These are phyloP conservation scores for Hipposideros armiger DNA, from an alignment of 2,113 vertebrate species.

Conservation along the genomic window DNA sequence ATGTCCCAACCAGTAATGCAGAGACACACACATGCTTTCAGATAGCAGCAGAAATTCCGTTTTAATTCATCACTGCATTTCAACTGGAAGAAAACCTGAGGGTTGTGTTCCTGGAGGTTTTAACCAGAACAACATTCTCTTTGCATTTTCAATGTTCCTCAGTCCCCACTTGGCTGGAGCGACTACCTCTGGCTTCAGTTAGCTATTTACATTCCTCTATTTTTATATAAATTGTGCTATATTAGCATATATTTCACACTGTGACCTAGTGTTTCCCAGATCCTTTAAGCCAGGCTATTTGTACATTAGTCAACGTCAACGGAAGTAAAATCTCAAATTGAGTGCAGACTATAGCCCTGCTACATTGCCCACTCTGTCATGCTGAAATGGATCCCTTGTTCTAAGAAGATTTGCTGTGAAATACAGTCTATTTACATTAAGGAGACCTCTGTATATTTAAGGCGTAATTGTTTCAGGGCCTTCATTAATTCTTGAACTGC, in stretches of 20 bases:
- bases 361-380: constrained; percentile 76
- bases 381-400: constrained; percentile 73
- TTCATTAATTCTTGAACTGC: constrained; percentile 83
- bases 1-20: background rate
- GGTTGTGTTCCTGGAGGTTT: constrained; percentile 49
- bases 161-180: constrained; percentile 79
- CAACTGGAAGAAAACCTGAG: constrained; percentile 45
- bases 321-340: constrained; percentile 80
- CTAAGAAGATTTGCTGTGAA: constrained; percentile 78
- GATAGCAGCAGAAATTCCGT: constrained; percentile 49
- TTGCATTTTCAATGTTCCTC: constrained; percentile 82
- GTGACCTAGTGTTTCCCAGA: constrained; percentile 85
- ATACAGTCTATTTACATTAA: constrained; percentile 81
- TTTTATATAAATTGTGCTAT: constrained; percentile 87
- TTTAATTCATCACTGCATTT: constrained; percentile 32
- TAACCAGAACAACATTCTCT: constrained; percentile 58
- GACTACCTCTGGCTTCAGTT: constrained; percentile 83
- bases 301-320: constrained; percentile 85
- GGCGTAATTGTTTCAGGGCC: constrained; percentile 85
- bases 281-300: constrained; percentile 82
- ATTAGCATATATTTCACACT: constrained; percentile 88
- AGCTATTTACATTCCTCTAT: constrained; percentile 87
- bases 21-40: background rate
- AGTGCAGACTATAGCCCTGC: constrained; percentile 76
- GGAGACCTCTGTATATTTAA: constrained; percentile 84